These are phyloP conservation scores for Liopterus haemorrhoidalis DNA, from an alignment of 2,888 invertebrate species.

Conservation along the genomic window DNA sequence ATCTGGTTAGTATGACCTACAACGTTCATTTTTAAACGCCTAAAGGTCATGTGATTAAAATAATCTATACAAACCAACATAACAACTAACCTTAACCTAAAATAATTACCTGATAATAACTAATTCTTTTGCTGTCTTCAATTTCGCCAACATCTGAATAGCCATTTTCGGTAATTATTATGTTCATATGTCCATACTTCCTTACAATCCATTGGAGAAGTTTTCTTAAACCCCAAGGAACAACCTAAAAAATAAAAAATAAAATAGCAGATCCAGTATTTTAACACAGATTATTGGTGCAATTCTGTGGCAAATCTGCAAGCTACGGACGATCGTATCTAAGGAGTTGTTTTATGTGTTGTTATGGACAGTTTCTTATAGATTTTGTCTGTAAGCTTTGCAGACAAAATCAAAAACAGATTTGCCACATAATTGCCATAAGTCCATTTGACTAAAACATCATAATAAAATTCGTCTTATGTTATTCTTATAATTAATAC, in stretches of 20 bases:
- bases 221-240: conserved; percentile 55
- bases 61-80: too few relatives aligned
- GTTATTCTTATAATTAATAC: background rate
- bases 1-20: too few relatives aligned
- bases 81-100: too few relatives aligned
- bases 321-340: too few relatives aligned
- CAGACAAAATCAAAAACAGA: conserved; percentile 3
- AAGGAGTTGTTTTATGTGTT: too few relatives aligned
- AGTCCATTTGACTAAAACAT: background rate
- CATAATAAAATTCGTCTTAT: background rate
- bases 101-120: conserved; percentile 35
- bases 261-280: background rate
- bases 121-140: conserved; percentile 47
- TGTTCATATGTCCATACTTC: conserved; percentile 46
- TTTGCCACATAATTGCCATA: background rate
- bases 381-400: too few relatives aligned
- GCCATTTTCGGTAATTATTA: conserved; percentile 57
- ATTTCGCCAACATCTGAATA: conserved; percentile 48
- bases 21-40: too few relatives aligned
- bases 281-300: conserved; percentile 1
- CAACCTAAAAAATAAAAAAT: conserved; percentile 42
- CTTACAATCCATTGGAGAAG: conserved; percentile 47
- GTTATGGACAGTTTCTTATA: too few relatives aligned
- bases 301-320: too few relatives aligned
- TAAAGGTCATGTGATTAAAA: too few relatives aligned